phyloP scores from a whole-genome alignment of 2,113 vertebrate genomes.

The Oncorhynchus mykiss region DNA sequence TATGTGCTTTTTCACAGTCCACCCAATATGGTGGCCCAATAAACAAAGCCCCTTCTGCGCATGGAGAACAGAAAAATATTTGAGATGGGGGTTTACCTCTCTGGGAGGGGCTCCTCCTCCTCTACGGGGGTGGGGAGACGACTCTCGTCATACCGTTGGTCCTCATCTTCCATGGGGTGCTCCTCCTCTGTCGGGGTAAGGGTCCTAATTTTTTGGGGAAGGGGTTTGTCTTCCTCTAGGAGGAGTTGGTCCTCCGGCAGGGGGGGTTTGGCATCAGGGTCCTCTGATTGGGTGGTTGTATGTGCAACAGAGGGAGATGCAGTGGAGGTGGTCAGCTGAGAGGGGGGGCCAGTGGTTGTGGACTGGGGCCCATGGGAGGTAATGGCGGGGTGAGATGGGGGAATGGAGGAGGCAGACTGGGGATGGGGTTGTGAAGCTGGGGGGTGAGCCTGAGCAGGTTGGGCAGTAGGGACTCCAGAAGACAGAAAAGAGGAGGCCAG shows the following conservation, averaged over 20 bases:
- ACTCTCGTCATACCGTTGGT: conserved; percentile 51
- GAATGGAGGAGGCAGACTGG: conserved; percentile 38
- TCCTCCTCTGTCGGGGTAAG: conserved; percentile 47
- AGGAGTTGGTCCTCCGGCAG: conserved; percentile 53
- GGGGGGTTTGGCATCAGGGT: conserved; percentile 39
- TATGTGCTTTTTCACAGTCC: no score
- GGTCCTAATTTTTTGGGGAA: conserved; percentile 43
- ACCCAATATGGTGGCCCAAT: no score
- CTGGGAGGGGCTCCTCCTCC: conserved; percentile 54
- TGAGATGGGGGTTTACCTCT: conserved; percentile 55
- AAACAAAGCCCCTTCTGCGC: no score
- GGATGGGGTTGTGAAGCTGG: conserved; percentile 40
- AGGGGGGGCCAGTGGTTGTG: conserved; percentile 22
- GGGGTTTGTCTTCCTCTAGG: conserved; percentile 55
- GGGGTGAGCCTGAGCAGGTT: conserved; percentile 59
- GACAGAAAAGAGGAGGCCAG: conserved; percentile 67
- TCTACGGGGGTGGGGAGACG: conserved; percentile 58
- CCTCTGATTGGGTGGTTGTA: conserved; percentile 30
- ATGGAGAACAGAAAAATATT: no score
- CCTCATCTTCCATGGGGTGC: conserved; percentile 46
- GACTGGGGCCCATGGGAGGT: conserved; percentile 8
- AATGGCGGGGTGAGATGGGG: conserved; percentile 58
- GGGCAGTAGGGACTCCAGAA: conserved; percentile 53
- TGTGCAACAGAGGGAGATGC: conserved; percentile 32
- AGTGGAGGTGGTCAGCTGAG: conserved; percentile 33